phyloP scores from a whole-genome alignment of 2,113 vertebrate genomes.

The Pomatostomus ruficeps region DNA sequence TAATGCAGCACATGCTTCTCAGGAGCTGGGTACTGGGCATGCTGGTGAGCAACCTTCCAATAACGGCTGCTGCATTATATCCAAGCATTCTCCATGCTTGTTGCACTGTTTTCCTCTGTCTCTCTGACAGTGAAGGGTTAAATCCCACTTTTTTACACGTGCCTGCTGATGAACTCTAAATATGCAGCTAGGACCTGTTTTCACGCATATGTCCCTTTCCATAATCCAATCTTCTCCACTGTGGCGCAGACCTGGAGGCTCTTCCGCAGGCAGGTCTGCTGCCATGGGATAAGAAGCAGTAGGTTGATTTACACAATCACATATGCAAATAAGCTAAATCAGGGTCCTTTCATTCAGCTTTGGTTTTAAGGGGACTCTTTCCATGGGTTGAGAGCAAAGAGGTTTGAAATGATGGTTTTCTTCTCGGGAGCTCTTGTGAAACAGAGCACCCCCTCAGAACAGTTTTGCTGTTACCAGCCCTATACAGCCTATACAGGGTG shows the following conservation, averaged over 20 bases:
- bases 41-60: background rate
- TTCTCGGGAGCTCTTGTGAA: background rate
- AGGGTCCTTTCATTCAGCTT: background rate
- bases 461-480: background rate
- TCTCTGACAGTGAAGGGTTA: background rate
- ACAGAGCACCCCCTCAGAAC: background rate
- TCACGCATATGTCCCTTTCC: background rate
- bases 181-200: conserved; percentile 19
- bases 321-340: conserved; percentile 32
- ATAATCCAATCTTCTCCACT: conserved; percentile 52
- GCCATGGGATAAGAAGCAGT: conserved; percentile 37
- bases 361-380: conserved; percentile 15
- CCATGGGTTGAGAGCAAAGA: background rate
- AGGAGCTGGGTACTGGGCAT: background rate
- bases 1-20: background rate
- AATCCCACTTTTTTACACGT: background rate
- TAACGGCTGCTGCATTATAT: background rate
- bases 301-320: conserved; percentile 52
- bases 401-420: background rate
- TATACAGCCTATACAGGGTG: background rate
- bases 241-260: conserved; percentile 34
- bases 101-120: background rate
- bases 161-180: conserved; percentile 8
- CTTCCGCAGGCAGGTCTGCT: conserved; percentile 49
- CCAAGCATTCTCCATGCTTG: background rate